Percentiles rank a stretch among this genome's conserved stretches.
Evolutionary conservation across 2,888 invertebrate genomes (phyloP).

Genomic region (Psylliodes chrysocephalus): DNA sequence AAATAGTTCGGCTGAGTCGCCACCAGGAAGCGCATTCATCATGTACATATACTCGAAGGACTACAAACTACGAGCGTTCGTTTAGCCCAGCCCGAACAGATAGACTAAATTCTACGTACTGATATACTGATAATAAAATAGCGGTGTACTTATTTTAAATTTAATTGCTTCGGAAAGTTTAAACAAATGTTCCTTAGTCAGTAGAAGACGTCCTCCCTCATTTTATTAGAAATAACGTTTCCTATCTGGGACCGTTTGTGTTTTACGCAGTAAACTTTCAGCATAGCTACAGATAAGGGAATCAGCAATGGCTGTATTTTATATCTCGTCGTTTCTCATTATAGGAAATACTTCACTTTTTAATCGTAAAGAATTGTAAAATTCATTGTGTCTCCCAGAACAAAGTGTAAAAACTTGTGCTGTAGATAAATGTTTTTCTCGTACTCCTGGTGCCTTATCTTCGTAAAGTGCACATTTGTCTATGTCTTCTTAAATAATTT

Average conservation of each 20-base stretch:
- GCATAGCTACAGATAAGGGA: slow-evolving; percentile 43
- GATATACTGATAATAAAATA: too few species aligned
- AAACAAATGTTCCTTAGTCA: too few species aligned
- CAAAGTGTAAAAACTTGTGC: not conserved
- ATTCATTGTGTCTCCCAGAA: not conserved
- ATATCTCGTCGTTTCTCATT: slow-evolving; percentile 45
- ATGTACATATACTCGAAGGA: too few species aligned
- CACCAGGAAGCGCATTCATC: too few species aligned
- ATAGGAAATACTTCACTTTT: slow-evolving; percentile 42
- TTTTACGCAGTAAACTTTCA: slow-evolving; percentile 37
- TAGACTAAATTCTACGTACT: too few species aligned
- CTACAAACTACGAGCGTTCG: too few species aligned
- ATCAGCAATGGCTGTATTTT: slow-evolving; percentile 39
- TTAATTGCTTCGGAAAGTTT: too few species aligned
- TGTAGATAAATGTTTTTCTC: slow-evolving; percentile 5
- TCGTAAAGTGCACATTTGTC: slow-evolving; percentile 12
- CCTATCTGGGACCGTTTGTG: slow-evolving; percentile 45
- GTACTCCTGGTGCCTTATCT: not conserved
- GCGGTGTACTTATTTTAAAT: too few species aligned
- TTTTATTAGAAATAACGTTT: slow-evolving; percentile 41
- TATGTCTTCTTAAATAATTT: slow-evolving; percentile 26
- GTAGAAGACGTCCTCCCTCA: too few species aligned
- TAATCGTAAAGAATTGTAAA: slow-evolving; percentile 20
- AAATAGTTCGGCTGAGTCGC: too few species aligned
- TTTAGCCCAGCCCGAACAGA: too few species aligned